Percentiles rank a stretch among this genome's conserved stretches.
phyloP scores from a whole-genome alignment of 2,797 vertebrate species.

The Rhincodon typus region DNA sequence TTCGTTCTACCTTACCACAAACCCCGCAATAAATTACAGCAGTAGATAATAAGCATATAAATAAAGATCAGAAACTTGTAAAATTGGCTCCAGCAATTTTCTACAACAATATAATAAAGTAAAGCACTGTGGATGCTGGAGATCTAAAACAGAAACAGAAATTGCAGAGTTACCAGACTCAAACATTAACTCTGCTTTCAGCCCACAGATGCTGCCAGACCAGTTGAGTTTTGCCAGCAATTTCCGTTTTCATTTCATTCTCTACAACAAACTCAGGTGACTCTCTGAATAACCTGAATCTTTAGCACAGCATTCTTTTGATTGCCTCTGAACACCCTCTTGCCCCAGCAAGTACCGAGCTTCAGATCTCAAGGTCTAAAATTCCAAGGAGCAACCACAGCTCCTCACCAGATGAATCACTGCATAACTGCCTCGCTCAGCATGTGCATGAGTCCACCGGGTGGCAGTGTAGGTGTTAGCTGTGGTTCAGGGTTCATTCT shows the following conservation, averaged over 20 bases:
- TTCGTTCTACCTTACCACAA: neutral
- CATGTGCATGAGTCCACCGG: neutral
- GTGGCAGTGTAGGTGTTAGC: neutral
- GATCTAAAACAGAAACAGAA: no score
- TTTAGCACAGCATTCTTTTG: neutral
- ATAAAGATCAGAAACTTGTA: neutral
- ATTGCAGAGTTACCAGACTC: no score
- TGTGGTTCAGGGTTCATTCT: neutral
- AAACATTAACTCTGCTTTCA: no score
- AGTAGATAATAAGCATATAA: neutral
- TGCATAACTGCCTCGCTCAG: neutral
- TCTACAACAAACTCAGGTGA: neutral
- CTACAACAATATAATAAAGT: neutral
- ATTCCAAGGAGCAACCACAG: neutral
- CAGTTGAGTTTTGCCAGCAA: no score
- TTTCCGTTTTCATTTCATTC: no score
- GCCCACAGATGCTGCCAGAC: no score
- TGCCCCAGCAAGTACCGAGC: neutral
- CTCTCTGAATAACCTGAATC: neutral
- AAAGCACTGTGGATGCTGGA: no score
- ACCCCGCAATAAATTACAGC: neutral
- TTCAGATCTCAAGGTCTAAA: neutral
- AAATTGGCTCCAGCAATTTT: neutral
- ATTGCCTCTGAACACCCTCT: neutral
- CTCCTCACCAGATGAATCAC: neutral